Evolutionary conservation across 2,888 invertebrate species (phyloP).

Genomic region (Mythimna ferrago): DNA sequence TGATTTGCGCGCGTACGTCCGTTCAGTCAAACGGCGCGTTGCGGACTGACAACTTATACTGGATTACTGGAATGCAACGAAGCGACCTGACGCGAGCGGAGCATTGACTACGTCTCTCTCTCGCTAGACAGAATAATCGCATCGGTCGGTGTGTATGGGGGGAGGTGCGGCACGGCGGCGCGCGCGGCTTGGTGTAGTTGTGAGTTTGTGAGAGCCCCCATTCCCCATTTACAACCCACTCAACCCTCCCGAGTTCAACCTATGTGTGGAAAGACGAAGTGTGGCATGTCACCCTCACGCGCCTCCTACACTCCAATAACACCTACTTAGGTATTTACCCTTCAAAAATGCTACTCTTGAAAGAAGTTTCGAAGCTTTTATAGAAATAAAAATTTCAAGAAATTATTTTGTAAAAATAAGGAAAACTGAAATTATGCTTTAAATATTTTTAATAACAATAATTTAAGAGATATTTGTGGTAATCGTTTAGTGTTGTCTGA

Average conservation of each 20-base stretch:
- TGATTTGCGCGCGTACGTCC: conserved; percentile 75
- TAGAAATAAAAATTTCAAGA: neutral
- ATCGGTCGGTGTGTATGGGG: conserved; percentile 60
- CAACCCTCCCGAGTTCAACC: conserved; percentile 64
- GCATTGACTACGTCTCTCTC: conserved; percentile 83
- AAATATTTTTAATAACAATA: neutral
- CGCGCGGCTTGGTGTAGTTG: conserved; percentile 59
- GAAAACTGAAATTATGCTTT: neutral
- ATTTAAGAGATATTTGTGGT: too few relatives aligned
- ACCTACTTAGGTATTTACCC: conserved; percentile 30
- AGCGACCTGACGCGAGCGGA: conserved; percentile 76
- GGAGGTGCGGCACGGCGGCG: conserved; percentile 58
- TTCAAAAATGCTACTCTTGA: conserved; percentile 27
- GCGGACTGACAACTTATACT: conserved; percentile 78
- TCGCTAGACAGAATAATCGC: conserved; percentile 88
- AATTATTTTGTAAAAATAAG: neutral
- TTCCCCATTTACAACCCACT: conserved; percentile 65
- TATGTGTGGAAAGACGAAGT: conserved; percentile 58
- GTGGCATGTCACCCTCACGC: conserved; percentile 66
- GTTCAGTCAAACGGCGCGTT: conserved; percentile 80
- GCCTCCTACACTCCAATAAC: conserved; percentile 58
- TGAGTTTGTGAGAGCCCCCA: conserved; percentile 55
- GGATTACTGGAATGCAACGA: conserved; percentile 68
- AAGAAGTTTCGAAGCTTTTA: conserved; percentile 2
- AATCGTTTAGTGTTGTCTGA: neutral